A percentile compares a stretch with the other conserved stretches of the same genome.
Evolutionary conservation across 2,113 vertebrate genomes (phyloP).

Genomic region (Lasiurus cinereus): DNA sequence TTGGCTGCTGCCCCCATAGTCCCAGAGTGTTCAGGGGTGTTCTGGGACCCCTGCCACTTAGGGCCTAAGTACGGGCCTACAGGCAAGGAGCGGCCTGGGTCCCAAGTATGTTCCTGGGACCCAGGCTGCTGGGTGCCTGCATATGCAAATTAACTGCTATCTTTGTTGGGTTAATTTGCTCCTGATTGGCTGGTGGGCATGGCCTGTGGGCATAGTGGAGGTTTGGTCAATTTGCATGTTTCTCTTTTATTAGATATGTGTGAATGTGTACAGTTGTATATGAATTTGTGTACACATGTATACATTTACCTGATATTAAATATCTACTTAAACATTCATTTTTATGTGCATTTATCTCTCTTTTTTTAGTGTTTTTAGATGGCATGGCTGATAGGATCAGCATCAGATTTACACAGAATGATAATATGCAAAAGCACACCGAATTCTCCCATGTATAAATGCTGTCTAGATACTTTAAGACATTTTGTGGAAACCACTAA

Average conservation of each 20-base stretch:
- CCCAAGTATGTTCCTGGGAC: too few species aligned
- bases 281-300: neutral
- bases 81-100: too few species aligned
- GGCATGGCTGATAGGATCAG: conserved; percentile 58
- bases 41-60: too few species aligned
- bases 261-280: neutral
- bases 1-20: too few species aligned
- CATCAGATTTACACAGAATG: conserved; percentile 71
- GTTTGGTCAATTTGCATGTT: too few species aligned
- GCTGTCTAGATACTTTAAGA: conserved; percentile 79
- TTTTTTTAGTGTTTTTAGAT: conserved; percentile 59
- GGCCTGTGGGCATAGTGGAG: too few species aligned
- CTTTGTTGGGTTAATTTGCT: too few species aligned
- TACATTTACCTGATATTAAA: neutral
- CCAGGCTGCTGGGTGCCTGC: too few species aligned
- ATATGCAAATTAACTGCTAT: too few species aligned
- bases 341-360: conserved; percentile 41
- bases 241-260: neutral
- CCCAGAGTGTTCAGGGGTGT: too few species aligned
- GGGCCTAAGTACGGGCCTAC: too few species aligned
- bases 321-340: conserved; percentile 51
- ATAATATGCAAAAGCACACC: conserved; percentile 80
- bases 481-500: conserved; percentile 72
- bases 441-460: conserved; percentile 76
- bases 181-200: too few species aligned